Conservation (phyloP, 2,113 vertebrate genomes). For the Desmodus rotundus region DNA sequence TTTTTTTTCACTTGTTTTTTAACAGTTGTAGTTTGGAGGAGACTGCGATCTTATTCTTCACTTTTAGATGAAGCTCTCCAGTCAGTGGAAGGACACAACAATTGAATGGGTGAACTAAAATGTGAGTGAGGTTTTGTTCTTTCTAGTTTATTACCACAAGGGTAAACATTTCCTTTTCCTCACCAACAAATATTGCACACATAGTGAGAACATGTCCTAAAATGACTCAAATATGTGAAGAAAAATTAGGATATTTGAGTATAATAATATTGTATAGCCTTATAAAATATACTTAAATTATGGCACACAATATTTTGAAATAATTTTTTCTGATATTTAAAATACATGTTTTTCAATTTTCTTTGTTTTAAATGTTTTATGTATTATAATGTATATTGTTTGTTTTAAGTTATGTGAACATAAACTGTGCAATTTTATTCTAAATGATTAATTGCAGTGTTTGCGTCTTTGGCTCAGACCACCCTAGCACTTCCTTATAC, state of each 20-base stretch:
- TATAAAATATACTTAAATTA: background rate
- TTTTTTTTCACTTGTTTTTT: too few species aligned
- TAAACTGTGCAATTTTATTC: background rate
- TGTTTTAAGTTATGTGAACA: background rate
- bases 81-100: background rate
- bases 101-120: background rate
- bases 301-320: background rate
- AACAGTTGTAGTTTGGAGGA: background rate
- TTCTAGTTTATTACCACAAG: background rate
- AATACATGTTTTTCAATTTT: background rate
- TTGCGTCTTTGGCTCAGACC: background rate
- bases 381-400: background rate
- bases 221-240: background rate
- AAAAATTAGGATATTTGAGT: background rate
- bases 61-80: background rate
- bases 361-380: background rate
- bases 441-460: background rate
- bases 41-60: background rate
- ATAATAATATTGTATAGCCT: background rate
- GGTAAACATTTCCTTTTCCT: background rate
- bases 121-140: background rate
- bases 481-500: background rate
- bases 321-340: background rate
- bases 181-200: background rate
- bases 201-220: background rate